Conservation (phyloP, 2,888 invertebrate genomes). For the Seira musarum region DNA sequence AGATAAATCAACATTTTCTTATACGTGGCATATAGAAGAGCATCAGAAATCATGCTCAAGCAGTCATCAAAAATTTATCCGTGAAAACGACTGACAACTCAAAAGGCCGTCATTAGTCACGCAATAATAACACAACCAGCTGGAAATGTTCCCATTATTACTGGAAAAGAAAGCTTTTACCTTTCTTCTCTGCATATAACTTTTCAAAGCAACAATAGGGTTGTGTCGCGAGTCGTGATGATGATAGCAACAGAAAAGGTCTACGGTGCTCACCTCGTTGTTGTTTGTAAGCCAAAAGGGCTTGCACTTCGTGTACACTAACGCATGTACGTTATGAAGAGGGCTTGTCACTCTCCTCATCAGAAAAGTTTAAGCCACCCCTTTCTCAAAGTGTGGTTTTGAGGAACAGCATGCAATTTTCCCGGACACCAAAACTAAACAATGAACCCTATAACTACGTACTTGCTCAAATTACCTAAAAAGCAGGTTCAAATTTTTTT, state of each 20-base stretch:
- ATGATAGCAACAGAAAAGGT: not conserved
- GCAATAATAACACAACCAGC: slow-evolving; percentile 66
- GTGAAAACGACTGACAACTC: slow-evolving; percentile 58
- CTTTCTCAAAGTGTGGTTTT: not conserved
- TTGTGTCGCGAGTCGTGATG: slow-evolving; percentile 14
- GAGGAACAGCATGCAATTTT: not conserved
- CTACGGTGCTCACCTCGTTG: not conserved
- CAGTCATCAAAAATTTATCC: slow-evolving; percentile 64
- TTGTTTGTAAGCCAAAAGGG: slow-evolving; percentile 52
- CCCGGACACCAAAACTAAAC: not conserved
- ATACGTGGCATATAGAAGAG: slow-evolving; percentile 18
- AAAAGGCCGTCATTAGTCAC: slow-evolving; percentile 66
- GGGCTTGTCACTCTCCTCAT: slow-evolving; percentile 12
- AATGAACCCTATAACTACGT: not conserved
- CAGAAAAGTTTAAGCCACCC: not conserved
- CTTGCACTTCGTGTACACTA: slow-evolving; percentile 33
- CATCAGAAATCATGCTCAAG: slow-evolving; percentile 59
- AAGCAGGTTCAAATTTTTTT: not conserved
- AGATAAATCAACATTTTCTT: slow-evolving; percentile 42
- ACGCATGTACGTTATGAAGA: slow-evolving; percentile 29
- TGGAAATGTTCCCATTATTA: slow-evolving; percentile 58
- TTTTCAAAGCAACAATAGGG: slow-evolving; percentile 9
- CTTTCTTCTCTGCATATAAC: not conserved
- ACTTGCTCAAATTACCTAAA: not conserved
- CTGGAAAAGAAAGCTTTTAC: not conserved